phyloP scores from a whole-genome alignment of 1,140 invertebrate genomes.

The Drosophila quadrilineata region DNA sequence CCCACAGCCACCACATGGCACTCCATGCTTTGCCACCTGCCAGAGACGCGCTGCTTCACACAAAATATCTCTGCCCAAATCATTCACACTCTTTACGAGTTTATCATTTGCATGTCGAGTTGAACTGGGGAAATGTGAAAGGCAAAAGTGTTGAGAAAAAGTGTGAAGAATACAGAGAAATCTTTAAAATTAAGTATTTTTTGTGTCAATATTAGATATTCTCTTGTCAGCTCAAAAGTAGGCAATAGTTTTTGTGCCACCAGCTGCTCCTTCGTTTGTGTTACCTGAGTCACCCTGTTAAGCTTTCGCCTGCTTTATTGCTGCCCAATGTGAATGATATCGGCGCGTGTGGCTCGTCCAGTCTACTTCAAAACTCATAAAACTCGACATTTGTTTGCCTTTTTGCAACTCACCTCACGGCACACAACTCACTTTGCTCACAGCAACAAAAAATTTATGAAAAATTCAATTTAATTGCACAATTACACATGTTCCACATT shows the following conservation, averaged over 20 bases:
- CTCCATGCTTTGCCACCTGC: neutral
- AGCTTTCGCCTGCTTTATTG: neutral
- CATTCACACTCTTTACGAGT: conserved; percentile 22
- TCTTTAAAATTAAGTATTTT: too few relatives aligned
- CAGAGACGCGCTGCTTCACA: neutral
- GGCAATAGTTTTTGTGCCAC: too few relatives aligned
- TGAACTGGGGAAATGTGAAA: neutral
- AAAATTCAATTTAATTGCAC: conserved; percentile 81
- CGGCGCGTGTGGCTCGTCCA: conserved; percentile 38
- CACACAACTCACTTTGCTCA: conserved; percentile 20
- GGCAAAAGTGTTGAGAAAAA: neutral
- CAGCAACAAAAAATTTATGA: conserved; percentile 68
- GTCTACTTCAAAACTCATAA: conserved; percentile 9
- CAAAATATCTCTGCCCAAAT: neutral
- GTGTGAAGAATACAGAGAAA: neutral
- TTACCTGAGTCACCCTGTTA: too few relatives aligned
- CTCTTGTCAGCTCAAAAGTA: too few relatives aligned
- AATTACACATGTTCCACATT: conserved; percentile 80
- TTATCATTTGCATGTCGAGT: neutral
- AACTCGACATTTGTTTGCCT: conserved; percentile 35
- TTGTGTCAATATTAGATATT: too few relatives aligned
- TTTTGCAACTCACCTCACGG: conserved; percentile 7
- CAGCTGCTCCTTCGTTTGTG: too few relatives aligned
- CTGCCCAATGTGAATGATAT: conserved; percentile 39
- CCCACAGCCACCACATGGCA: neutral